Percentiles rank a stretch among this genome's conserved stretches.
phyloP scores from a whole-genome alignment of 2,113 vertebrate species.

The Melanocharis versteri region DNA sequence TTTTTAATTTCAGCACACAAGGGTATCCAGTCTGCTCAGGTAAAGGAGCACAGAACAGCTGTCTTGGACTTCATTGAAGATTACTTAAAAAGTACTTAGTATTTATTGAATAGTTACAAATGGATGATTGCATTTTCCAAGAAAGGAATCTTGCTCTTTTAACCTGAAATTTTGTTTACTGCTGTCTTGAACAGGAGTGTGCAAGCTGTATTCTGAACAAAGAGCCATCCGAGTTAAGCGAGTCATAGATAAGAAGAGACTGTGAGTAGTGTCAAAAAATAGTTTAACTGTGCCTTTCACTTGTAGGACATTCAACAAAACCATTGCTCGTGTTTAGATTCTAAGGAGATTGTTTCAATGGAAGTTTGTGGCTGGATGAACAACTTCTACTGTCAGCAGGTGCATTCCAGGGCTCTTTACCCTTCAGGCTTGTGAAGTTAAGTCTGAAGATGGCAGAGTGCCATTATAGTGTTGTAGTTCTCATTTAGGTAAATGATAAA shows the following conservation, averaged over 20 bases:
- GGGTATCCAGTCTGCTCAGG: constrained; percentile 81
- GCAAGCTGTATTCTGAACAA: constrained; percentile 95
- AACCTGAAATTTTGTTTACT: not conserved
- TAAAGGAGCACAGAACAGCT: constrained; percentile 87
- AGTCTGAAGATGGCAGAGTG: not conserved
- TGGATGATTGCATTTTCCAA: not conserved
- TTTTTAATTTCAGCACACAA: constrained; percentile 78
- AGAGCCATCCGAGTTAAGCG: constrained; percentile 92
- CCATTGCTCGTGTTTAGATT: not conserved
- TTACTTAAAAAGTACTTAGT: constrained; percentile 86
- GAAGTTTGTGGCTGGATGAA: not conserved
- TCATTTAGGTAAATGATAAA: not conserved
- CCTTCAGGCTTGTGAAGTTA: not conserved
- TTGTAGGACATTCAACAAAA: not conserved
- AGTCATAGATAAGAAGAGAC: constrained; percentile 93
- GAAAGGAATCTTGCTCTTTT: not conserved
- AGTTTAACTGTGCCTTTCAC: not conserved
- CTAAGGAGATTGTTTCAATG: not conserved
- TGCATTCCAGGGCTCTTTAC: not conserved
- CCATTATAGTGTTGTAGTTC: not conserved
- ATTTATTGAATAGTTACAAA: not conserved
- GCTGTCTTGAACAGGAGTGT: constrained; percentile 80
- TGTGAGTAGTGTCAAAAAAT: constrained; percentile 79
- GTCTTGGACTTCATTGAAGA: constrained; percentile 88
- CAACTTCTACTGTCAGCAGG: not conserved